These are phyloP conservation scores for Percopsis transmontana DNA, from an alignment of 2,113 vertebrate species.

Conservation along the genomic window DNA sequence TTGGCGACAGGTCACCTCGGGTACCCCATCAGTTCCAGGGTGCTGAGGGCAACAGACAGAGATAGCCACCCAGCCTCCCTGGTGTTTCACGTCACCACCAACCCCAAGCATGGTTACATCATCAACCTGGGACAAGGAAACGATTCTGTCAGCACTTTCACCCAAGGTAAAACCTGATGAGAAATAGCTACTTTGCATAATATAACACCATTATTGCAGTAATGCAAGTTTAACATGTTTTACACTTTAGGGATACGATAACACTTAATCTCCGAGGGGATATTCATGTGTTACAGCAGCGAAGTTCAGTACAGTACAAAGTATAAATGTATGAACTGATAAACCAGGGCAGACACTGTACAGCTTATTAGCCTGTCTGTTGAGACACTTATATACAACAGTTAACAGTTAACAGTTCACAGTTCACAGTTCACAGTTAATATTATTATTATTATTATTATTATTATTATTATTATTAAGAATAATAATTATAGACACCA, in stretches of 20 bases:
- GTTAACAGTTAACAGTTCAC: too few species aligned
- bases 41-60: slow-evolving; percentile 85
- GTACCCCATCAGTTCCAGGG: slow-evolving; percentile 85
- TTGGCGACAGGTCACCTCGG: slow-evolving; percentile 85
- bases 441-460: background rate
- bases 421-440: too few species aligned
- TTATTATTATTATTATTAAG: background rate
- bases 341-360: background rate
- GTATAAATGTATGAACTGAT: background rate
- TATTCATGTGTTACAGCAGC: too few species aligned
- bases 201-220: background rate
- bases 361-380: background rate
- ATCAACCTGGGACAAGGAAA: slow-evolving; percentile 87
- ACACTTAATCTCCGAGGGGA: too few species aligned
- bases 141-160: slow-evolving; percentile 86
- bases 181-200: background rate
- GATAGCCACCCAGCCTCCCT: slow-evolving; percentile 83
- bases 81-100: slow-evolving; percentile 80
- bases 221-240: too few species aligned
- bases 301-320: too few species aligned
- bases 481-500: background rate
- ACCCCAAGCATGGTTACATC: slow-evolving; percentile 86
- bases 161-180: slow-evolving; percentile 84
- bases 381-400: background rate
- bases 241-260: too few species aligned